Evolutionary conservation across 2,113 vertebrate species (phyloP), one percentile per base, ranked within the genome.

Genomic region (Trichomycterus rosablanca): DNA sequence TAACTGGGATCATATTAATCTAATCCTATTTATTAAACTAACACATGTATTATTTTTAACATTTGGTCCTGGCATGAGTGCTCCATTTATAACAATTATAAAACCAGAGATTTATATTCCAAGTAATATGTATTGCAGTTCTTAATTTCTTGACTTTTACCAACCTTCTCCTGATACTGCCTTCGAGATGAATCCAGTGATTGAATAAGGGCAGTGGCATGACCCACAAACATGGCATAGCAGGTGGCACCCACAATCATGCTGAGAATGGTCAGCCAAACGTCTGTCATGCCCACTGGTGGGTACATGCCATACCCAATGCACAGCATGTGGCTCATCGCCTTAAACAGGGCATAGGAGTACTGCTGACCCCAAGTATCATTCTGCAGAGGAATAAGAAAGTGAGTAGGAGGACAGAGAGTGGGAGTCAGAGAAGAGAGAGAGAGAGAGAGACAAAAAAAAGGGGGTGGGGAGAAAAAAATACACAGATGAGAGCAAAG

Each of bases 241-340:
- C 96, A 98, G 75, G 96, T 98, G 68, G 96, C 96, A 0, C 96
- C 96, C 57, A 98, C 95, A 1, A 98, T 98, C 95, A 98, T 98
- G 85, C 95, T 98, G 66, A 98, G 92, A 89, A 98, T 98, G 59
- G 96, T 98, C 70, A 98, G 92, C 95, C 96, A 98, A 44, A 98
- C 92, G 5, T 98, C 96, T 1, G 92, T 91, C 95, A 98, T 96
- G 66, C 96, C 91, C 52, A 92, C 84, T 0, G 96, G 96, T 0
- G 96, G 95, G 84, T 97, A 91, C 78, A 95, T 88, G 66, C 96
- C 96, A 0, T 98, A 98, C 2, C 96, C 96, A 2, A 98, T 98
- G 75, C 95, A 98, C 57, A 98, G 88, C 95, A 98, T 98, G 87
- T 98, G 95, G 68, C 95, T 98, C 95, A 98, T 98, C 72, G 95